phyloP scores from a whole-genome alignment of 2,888 invertebrate species.

The Patella ulyssiponensis region DNA sequence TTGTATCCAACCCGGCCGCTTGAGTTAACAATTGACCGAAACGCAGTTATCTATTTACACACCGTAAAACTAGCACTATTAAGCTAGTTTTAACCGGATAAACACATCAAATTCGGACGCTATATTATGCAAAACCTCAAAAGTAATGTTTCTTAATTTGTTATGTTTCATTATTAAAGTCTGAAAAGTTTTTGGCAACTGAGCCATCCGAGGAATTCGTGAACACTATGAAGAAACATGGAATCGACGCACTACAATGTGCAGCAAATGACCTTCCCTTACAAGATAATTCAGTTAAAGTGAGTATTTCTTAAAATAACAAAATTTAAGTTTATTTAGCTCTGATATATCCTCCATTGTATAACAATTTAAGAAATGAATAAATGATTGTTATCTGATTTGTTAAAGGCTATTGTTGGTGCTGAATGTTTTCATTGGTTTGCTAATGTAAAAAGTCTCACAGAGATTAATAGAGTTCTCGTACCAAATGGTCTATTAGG shows the following conservation, averaged over 20 bases:
- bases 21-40: too few species aligned
- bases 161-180: not conserved
- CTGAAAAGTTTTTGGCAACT: conserved; percentile 44
- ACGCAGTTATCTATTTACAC: too few species aligned
- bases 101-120: too few species aligned
- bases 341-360: too few species aligned
- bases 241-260: conserved; percentile 38
- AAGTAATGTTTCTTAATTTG: too few species aligned
- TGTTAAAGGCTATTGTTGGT: conserved; percentile 43
- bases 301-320: not conserved
- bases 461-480: conserved; percentile 50
- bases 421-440: conserved; percentile 60
- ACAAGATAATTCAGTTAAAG: conserved; percentile 39
- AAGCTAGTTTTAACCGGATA: too few species aligned
- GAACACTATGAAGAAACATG: conserved; percentile 34
- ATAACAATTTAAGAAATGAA: too few species aligned
- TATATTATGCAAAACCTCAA: too few species aligned
- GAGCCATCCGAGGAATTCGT: conserved; percentile 54
- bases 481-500: conserved; percentile 42
- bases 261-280: conserved; percentile 44
- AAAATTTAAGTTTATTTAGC: too few species aligned
- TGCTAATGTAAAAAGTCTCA: conserved; percentile 40
- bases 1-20: too few species aligned
- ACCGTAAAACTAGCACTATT: too few species aligned
- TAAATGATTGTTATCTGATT: not conserved